Evolutionary conservation across 2,113 vertebrate species (phyloP), one percentile per base, ranked within the genome.

Genomic region (Proterorhinus semilunaris): DNA sequence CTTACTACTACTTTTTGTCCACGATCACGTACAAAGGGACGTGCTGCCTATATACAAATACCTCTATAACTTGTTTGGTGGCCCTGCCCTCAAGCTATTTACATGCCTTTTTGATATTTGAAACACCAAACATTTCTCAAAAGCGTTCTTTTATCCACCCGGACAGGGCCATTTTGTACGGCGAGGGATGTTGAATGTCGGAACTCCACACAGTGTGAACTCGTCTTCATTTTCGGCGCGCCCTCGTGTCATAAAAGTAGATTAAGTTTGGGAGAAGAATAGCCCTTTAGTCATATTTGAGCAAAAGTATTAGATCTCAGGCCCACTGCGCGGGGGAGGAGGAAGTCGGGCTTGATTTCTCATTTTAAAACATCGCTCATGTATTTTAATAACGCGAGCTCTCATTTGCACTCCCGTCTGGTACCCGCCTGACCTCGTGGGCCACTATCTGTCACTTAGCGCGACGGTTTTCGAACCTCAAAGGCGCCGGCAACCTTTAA

Each of bases 361-460:
- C 6, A 0, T 51, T 50, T 75, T 76, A 62, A 70, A 71, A 75
- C 52, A 15, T 45, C 51, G 44, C 65, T 52, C 6, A 7, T 17
- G 75, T 65, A 11, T 75, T 66, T 65, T 70, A 72, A 81, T 64
- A 76, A 83, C 78, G 42, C 55, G 54, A 17, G 62, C 54, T 68
- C 75, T 55, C 69, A 16, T 50, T 71, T 66, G 51, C 77, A 9
- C 62, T 61, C 4, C 2, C 13, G 68, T 75, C 43, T 66, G 68
- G 76, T 65, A 68, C n/a, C 66, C 51, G 45, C 68, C 42, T 45
- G 72, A 85, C 73, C 69, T 81, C 65, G 58, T 16, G 44, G 62
- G 53, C 61, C 65, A 27, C 50, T 21, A 58, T 83, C 72, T 10
- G 49, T 84, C 69, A 76, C 76, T 62, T 12, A 43, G 50, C 66